A percentile compares a stretch with the other conserved stretches of the same genome.
These are phyloP conservation scores for Patella ulyssiponensis DNA, from an alignment of 2,888 invertebrate species.

Conservation along the genomic window DNA sequence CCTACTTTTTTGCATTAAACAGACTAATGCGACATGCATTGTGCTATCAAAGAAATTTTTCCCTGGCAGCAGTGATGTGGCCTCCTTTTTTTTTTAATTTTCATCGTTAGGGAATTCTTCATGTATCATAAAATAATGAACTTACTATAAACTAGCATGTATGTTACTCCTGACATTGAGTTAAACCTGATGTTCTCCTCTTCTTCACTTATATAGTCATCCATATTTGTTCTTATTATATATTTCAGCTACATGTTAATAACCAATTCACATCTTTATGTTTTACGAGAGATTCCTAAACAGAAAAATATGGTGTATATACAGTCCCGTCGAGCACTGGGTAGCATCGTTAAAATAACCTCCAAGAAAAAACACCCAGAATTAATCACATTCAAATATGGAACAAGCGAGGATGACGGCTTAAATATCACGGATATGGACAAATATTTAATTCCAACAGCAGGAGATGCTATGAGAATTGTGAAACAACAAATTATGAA, in stretches of 20 bases:
- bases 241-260: conserved; percentile 84
- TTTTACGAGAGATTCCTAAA: conserved; percentile 82
- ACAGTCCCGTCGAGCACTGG: conserved; percentile 88
- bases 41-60: too few relatives aligned
- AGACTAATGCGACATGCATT: too few relatives aligned
- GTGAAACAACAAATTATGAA: conserved; percentile 90
- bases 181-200: too few relatives aligned
- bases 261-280: conserved; percentile 87
- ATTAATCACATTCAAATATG: conserved; percentile 97
- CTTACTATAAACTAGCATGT: too few relatives aligned
- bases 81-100: too few relatives aligned
- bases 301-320: conserved; percentile 85
- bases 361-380: conserved; percentile 96
- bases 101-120: too few relatives aligned
- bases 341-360: conserved; percentile 96
- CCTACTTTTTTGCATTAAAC: too few relatives aligned
- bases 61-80: too few relatives aligned
- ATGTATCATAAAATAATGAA: too few relatives aligned
- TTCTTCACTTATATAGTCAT: too few relatives aligned
- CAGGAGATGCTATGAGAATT: conserved; percentile 88
- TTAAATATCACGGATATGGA: conserved; percentile 91
- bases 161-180: too few relatives aligned
- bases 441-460: conserved; percentile 90
- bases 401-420: conserved; percentile 73
- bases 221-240: conserved; percentile 15